Percentiles rank a stretch among this genome's conserved stretches.
Conservation (phyloP, 1,140 invertebrate genomes). For the Euura saliciscinereae region DNA sequence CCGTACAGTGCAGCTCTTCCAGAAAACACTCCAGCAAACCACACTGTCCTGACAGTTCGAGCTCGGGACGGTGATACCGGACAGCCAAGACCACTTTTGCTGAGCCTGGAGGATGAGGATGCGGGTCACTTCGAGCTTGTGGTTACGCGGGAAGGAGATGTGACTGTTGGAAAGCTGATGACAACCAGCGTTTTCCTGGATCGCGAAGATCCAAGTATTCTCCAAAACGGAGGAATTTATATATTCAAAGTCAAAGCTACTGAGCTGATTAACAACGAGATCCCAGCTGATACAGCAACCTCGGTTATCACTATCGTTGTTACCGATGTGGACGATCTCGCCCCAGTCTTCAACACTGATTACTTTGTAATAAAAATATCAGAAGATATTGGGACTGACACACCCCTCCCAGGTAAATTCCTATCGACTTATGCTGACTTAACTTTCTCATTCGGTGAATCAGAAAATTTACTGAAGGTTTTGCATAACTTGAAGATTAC, state of each 20-base stretch:
- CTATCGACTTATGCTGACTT: no score
- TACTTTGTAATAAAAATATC: slow-evolving; percentile 74
- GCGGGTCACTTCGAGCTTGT: slow-evolving; percentile 72
- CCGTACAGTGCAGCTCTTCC: slow-evolving; percentile 78
- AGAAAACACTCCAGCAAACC: slow-evolving; percentile 71
- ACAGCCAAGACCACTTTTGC: slow-evolving; percentile 68
- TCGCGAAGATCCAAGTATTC: slow-evolving; percentile 73
- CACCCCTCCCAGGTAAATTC: slow-evolving; percentile 62
- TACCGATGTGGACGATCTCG: slow-evolving; percentile 83
- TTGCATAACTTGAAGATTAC: no score
- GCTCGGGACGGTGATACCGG: slow-evolving; percentile 81
- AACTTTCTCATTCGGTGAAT: no score
- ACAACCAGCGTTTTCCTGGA: slow-evolving; percentile 73
- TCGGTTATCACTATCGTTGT: slow-evolving; percentile 80
- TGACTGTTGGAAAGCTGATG: slow-evolving; percentile 60
- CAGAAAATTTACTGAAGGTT: no score
- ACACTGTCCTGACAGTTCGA: slow-evolving; percentile 69
- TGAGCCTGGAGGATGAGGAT: slow-evolving; percentile 72
- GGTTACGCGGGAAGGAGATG: slow-evolving; percentile 59
- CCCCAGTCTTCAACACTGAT: slow-evolving; percentile 75
- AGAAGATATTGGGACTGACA: slow-evolving; percentile 77
- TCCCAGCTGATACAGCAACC: slow-evolving; percentile 69
- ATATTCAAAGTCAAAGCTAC: slow-evolving; percentile 75
- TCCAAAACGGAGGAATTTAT: slow-evolving; percentile 81
- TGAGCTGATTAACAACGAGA: slow-evolving; percentile 74